Evolutionary conservation across 2,797 vertebrate genomes (phyloP), one percentile per base, ranked within the genome.

Genomic region (Scleropages formosus): DNA sequence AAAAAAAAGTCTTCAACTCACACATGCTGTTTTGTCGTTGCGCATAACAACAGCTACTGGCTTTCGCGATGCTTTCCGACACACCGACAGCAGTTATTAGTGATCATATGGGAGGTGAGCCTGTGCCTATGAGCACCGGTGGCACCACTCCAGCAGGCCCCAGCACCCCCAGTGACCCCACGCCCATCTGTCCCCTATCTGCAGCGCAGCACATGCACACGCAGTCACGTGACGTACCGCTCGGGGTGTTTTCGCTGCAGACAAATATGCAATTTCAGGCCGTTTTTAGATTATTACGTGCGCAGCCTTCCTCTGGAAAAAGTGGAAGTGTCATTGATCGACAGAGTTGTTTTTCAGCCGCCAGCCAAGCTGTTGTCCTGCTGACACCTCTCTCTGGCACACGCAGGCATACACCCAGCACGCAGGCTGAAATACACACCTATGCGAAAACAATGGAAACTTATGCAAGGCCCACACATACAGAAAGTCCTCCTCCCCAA

Each of bases 271-370:
- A 15, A 27, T n/a, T 58, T 18, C 51, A 4, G 51, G 3, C 49
- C 70, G 26, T 27, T 71, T 71, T 31, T 71, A 39, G 53, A 56
- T 71, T 16, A 31, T 24, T 58, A 49, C 58, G 27, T 26, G 26
- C 71, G 31, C 70, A 22, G 24, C 16, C 51, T 16, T 56, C n/a
- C 51, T 70, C 68, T 71, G 68, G 26, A 71, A 53, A 71, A 58
- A 22, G 68, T 58, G 49, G 71, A 31, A 51, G 68, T 31, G 68
- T 58, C 71, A 24, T 24, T 56, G 24, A 27, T 27, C 27, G 56
- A 71, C 26, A n/a, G 18, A 2, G 39, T 6, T 39, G 39, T 39
- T 39, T 39, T 31, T 31, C 31, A 31, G 6, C 6, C 31, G 39
- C 31, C 31, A 39, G 31, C 31, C 31, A 39, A 6, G 6, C 31